Percentiles rank a stretch among this genome's conserved stretches.
Evolutionary conservation across 2,888 invertebrate genomes (phyloP).

Genomic region (Acleris literana): DNA sequence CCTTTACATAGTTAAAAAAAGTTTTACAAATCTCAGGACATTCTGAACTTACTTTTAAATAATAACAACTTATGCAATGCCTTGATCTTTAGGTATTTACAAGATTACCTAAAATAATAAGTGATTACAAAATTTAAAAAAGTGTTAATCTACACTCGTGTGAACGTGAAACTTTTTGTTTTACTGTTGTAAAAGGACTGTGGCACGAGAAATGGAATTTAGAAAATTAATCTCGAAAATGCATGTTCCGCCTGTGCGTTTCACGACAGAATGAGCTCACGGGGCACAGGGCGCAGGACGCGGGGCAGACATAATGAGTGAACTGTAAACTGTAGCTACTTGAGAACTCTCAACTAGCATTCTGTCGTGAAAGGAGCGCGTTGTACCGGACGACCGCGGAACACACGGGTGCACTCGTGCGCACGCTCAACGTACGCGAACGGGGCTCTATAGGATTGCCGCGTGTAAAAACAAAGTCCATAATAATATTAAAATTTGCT

Average conservation of each 20-base stretch:
- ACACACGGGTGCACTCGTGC: background rate
- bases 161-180: constrained; percentile 65
- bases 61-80: constrained; percentile 57
- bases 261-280: constrained; percentile 65
- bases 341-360: constrained; percentile 42
- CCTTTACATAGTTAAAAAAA: constrained; percentile 49
- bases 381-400: constrained; percentile 4
- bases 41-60: constrained; percentile 57
- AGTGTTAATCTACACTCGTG: constrained; percentile 66
- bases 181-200: constrained; percentile 57
- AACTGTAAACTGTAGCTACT: constrained; percentile 7
- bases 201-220: constrained; percentile 66
- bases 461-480: constrained; percentile 36
- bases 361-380: constrained; percentile 60
- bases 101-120: constrained; percentile 62
- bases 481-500: constrained; percentile 48
- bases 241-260: constrained; percentile 50
- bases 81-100: constrained; percentile 71
- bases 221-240: constrained; percentile 57
- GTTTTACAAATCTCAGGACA: constrained; percentile 49
- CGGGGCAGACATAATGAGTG: constrained; percentile 43
- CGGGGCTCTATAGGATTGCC: constrained; percentile 2
- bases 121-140: constrained; percentile 48
- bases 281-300: constrained; percentile 51
- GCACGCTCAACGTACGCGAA: background rate